These are phyloP conservation scores for Vesta saturnalis DNA, from an alignment of 2,888 invertebrate genomes.

Conservation along the genomic window DNA sequence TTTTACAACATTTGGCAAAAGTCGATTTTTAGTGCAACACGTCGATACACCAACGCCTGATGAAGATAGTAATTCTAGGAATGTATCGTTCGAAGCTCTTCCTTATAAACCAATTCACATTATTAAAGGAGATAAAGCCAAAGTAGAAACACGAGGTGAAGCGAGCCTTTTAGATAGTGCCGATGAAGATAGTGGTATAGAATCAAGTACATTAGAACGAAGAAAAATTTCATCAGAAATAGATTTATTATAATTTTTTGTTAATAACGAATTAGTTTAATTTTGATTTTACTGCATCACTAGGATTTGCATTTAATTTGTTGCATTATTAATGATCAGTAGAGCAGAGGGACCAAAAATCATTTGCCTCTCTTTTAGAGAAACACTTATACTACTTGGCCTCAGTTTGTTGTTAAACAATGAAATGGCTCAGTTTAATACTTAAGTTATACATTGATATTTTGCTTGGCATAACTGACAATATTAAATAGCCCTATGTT, in stretches of 20 bases:
- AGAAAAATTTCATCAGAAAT: conserved; percentile 35
- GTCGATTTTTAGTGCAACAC: conserved; percentile 61
- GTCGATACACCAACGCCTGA: conserved; percentile 59
- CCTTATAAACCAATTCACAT: conserved; percentile 58
- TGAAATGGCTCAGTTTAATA: conserved; percentile 5
- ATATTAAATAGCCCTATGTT: not conserved
- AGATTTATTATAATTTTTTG: conserved; percentile 17
- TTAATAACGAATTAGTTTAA: conserved; percentile 12
- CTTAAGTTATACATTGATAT: not conserved
- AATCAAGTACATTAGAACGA: conserved; percentile 71
- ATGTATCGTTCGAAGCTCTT: conserved; percentile 61
- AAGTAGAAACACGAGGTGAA: conserved; percentile 62
- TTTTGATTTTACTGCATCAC: not conserved
- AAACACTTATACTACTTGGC: not conserved
- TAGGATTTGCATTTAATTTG: not conserved
- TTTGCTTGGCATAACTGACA: conserved; percentile 3
- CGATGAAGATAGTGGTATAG: conserved; percentile 73
- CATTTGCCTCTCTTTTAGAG: not conserved
- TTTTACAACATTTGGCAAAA: conserved; percentile 70
- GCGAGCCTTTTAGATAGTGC: conserved; percentile 72
- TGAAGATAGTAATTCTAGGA: conserved; percentile 47
- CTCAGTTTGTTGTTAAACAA: not conserved
- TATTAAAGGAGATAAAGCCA: conserved; percentile 48
- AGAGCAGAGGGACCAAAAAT: not conserved
- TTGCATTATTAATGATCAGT: not conserved